A percentile compares a stretch with the other conserved stretches of the same genome.
Evolutionary conservation across 2,888 invertebrate genomes (phyloP).

Genomic region (Archips xylosteana): DNA sequence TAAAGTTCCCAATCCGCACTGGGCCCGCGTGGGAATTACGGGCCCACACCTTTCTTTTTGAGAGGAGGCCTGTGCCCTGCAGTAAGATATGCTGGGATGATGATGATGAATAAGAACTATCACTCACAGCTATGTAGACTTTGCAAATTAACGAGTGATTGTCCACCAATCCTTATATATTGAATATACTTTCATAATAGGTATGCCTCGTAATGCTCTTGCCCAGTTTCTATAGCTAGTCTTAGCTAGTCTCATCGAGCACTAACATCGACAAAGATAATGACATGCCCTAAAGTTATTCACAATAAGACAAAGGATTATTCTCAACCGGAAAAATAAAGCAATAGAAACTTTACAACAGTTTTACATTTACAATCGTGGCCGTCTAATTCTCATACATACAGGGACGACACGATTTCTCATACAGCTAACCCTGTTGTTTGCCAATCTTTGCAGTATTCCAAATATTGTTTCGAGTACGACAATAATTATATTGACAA

Average conservation of each 20-base stretch:
- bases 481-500: slow-evolving; percentile 28
- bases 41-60: no score
- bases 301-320: slow-evolving; percentile 1
- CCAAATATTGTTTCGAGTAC: slow-evolving; percentile 8
- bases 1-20: no score
- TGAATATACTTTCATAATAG: no score
- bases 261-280: not conserved
- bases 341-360: not conserved
- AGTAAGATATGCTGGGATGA: no score
- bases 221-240: not conserved
- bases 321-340: not conserved
- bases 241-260: not conserved
- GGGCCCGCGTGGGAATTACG: no score
- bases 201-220: no score
- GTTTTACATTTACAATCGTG: slow-evolving; percentile 28
- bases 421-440: slow-evolving; percentile 12
- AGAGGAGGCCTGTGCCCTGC: no score
- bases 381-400: slow-evolving; percentile 25
- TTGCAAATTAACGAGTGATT: no score
- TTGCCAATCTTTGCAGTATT: not conserved
- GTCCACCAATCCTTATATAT: no score
- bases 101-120: no score
- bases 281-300: not conserved
- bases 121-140: no score
- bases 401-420: slow-evolving; percentile 33